These are phyloP conservation scores for Drosophila kikkawai DNA, from an alignment of 1,140 invertebrate genomes.

Conservation along the genomic window DNA sequence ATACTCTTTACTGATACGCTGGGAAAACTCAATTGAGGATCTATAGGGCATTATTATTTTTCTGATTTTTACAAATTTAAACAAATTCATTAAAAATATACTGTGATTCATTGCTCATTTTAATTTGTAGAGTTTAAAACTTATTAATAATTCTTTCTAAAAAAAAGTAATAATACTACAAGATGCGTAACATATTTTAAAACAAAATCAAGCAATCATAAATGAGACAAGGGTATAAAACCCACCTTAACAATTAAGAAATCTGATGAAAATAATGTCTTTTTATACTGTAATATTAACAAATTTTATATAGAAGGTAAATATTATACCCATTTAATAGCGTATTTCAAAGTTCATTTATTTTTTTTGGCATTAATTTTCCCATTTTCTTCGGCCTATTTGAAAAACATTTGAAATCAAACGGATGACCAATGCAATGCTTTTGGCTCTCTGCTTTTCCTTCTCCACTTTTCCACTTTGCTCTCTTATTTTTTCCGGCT, in stretches of 20 bases:
- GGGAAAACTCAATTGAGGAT: slow-evolving; percentile 3
- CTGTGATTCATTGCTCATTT: neutral
- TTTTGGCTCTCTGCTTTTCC: slow-evolving; percentile 16
- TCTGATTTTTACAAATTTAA: neutral
- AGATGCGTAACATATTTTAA: neutral
- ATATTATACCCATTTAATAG: neutral
- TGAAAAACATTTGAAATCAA: slow-evolving; percentile 61
- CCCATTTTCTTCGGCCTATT: slow-evolving; percentile 35
- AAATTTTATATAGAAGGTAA: neutral
- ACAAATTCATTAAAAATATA: neutral
- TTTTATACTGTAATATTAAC: neutral
- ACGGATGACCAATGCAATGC: slow-evolving; percentile 59
- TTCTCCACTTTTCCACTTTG: neutral
- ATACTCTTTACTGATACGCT: slow-evolving; percentile 6
- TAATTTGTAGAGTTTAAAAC: neutral
- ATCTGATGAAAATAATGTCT: neutral
- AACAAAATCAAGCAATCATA: neutral
- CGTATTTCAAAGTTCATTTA: slow-evolving; percentile 4
- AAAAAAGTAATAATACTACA: neutral
- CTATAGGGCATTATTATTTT: no score
- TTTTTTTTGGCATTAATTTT: neutral
- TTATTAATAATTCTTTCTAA: neutral
- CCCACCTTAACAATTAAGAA: neutral
- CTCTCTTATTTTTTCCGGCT: slow-evolving; percentile 6
- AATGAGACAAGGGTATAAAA: neutral